Evolutionary conservation across 2,888 invertebrate species (phyloP).

Genomic region (Erebia epiphron): DNA sequence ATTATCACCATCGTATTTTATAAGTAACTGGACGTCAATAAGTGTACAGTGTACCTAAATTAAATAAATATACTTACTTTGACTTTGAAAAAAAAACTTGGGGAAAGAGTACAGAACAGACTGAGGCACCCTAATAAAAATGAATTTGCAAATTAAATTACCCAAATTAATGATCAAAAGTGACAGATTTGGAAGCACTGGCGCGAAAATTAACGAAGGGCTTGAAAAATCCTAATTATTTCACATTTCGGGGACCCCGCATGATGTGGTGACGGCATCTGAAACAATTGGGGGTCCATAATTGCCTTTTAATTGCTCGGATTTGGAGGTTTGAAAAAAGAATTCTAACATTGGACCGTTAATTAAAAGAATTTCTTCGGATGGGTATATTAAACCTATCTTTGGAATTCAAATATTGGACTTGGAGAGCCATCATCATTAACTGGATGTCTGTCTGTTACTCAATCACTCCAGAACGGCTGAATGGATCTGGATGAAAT

Average conservation of each 20-base stretch:
- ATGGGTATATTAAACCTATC: neutral
- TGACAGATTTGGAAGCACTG: conserved; percentile 34
- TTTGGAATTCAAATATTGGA: neutral
- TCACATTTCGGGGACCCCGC: conserved; percentile 25
- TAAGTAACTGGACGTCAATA: no score
- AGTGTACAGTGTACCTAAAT: no score
- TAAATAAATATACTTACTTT: no score
- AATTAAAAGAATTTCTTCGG: neutral
- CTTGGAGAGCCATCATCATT: no score
- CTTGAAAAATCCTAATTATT: conserved; percentile 39
- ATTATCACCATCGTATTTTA: no score
- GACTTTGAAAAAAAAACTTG: no score
- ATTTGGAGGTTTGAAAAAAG: conserved; percentile 16
- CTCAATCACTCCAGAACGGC: no score
- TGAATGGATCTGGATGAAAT: no score
- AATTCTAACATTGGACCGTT: neutral
- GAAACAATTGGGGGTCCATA: conserved; percentile 30
- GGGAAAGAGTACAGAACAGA: no score
- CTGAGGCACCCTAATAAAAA: neutral
- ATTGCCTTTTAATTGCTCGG: conserved; percentile 35
- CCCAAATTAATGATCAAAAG: conserved; percentile 19
- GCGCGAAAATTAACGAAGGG: conserved; percentile 30
- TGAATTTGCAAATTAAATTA: neutral
- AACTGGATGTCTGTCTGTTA: no score
- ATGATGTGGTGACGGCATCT: conserved; percentile 31